Evolutionary conservation across 2,113 vertebrate genomes (phyloP), one percentile per base, ranked within the genome.

Genomic region (Sapajus apella): DNA sequence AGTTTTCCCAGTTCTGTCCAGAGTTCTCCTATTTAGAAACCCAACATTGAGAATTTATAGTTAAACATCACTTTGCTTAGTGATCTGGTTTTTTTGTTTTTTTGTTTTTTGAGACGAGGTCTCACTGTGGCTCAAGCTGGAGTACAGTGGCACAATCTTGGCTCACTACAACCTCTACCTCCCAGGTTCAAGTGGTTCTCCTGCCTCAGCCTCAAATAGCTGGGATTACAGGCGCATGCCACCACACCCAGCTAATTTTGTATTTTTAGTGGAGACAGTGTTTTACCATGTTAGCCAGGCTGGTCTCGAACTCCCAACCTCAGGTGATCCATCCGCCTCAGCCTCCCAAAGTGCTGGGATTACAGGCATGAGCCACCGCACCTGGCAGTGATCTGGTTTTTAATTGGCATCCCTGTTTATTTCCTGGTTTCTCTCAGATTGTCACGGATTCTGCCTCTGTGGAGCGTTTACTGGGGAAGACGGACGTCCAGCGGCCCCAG

Each of bases 391-490:
- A n/a, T 43, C 47, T 68, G 17, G 40, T 10, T 92, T 92, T 93
- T 88, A 86, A 79, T 79, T 40, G 35, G 7, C 40, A 20, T 30
- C 10, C 12, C 32, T 86, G 6, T 93, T 83, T 98, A 7, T 95
- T 97, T 40, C 70, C 93, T 72, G 95, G 77, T 97, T 97, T 94
- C 52, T 95, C 97, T 97, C 97, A 99, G 99, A 99, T 99, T 96
- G 99, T 99, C 96, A 99, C 99, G 94, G 99, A 99, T 98, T 99
- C 99, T 64, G 99, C 99, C 77, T 99, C 99, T 23, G 99, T 99
- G 98, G 99, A 99, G 96, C 99, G 99, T 86, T 98, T 99, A 94
- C 98, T 99, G 96, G 99, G 99, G 96, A 99, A 99, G 98, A 98
- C 99, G 5, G 99, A 99, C 75, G 97, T 99, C 90, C 99, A 99